Base-by-base conservation (phyloP, 1,140 invertebrate species). In the Rhyacophila brunnea region DNA sequence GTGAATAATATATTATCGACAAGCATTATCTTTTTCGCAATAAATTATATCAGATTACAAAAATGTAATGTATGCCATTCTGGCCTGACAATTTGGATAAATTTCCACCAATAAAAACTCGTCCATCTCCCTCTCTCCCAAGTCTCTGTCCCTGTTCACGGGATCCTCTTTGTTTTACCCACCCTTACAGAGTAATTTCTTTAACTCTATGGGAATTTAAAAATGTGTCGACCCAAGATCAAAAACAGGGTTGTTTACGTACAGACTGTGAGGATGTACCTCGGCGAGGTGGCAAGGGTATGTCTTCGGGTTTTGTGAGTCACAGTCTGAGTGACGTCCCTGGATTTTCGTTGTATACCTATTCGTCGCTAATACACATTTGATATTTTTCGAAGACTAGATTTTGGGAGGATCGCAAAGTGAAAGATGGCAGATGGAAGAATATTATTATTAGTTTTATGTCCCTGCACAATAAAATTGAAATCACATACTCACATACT, bases 161-260 rank as follows among this genome's bases (percentile, higher is more conserved):
- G 4, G 38, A 13, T 15, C 38, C 38, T 40, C 38, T 40, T 28
- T 28, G 23, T 28, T 28, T 28, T 28, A 28, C 38, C n/a, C 38
- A 45, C 49, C 49, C 57, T 49, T 36, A 23, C 40, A 36, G 57
- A 43, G 57, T 59, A 59, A 59, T 59, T 59, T 59, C 48, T 59
- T 52, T 49, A 52, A 46, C 49, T 59, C 57, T 50, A 59, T 59
- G 57, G 57, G 57, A 59, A 59, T 59, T 59, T 59, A 59, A 59
- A 59, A 59, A 59, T 59, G 57, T 59, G 57, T 59, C 57, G 51
- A 53, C 57, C 23, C 49, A 47, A 52, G 51, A 53, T 40, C 57
- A 59, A 49, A 59, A 59, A 44, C 28, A 58, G 56, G 56, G 56
- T 32, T 15, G 56, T 28, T 13, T 32, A 23, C 43, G 28, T 28